Percentiles rank a stretch among this genome's conserved stretches.
Evolutionary conservation across 2,888 invertebrate species (phyloP).

Genomic region (Diploptera punctata): DNA sequence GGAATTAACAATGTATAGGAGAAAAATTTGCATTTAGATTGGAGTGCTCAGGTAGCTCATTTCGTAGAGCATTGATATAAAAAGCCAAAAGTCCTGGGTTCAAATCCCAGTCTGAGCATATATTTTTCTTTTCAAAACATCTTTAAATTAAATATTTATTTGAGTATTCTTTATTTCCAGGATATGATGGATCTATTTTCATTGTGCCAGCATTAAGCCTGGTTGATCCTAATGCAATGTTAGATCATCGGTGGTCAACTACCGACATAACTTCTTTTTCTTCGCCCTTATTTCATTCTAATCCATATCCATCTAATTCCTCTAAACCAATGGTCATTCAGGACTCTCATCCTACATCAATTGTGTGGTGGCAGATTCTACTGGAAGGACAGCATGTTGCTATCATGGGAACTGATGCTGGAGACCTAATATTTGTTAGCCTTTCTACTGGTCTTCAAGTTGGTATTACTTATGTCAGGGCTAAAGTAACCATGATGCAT

Average conservation of each 20-base stretch:
- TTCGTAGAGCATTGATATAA: too few species aligned
- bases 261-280: slow-evolving; percentile 64
- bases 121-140: neutral
- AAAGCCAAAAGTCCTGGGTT: neutral
- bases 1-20: too few species aligned
- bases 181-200: slow-evolving; percentile 64
- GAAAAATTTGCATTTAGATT: too few species aligned
- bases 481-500: slow-evolving; percentile 67
- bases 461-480: slow-evolving; percentile 69
- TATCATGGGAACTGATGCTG: slow-evolving; percentile 56
- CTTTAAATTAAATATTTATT: too few species aligned
- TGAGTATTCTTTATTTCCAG: slow-evolving; percentile 53
- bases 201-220: slow-evolving; percentile 66
- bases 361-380: slow-evolving; percentile 55
- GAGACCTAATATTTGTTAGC: slow-evolving; percentile 72
- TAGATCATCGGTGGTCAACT: slow-evolving; percentile 65
- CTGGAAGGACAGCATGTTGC: slow-evolving; percentile 52
- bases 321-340: slow-evolving; percentile 35
- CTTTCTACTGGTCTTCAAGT: slow-evolving; percentile 72
- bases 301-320: slow-evolving; percentile 52
- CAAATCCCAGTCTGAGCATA: neutral
- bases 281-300: slow-evolving; percentile 50
- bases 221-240: slow-evolving; percentile 60
- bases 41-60: too few species aligned
- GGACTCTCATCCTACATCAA: slow-evolving; percentile 49